Conservation (phyloP, 2,113 vertebrate species). For the Tupaia chinensis region DNA sequence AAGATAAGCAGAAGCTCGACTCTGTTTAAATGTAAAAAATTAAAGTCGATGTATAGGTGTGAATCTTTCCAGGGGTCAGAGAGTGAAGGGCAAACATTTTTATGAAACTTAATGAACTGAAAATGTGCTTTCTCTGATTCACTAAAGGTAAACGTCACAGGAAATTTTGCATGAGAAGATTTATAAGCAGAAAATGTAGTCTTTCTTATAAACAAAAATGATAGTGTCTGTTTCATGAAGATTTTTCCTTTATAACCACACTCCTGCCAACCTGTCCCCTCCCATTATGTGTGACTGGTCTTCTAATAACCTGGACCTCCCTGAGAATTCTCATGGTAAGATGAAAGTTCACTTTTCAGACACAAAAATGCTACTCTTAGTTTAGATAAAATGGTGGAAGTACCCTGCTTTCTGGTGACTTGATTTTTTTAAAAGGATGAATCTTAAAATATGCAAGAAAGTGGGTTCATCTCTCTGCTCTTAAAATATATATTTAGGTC, state of each 20-base stretch:
- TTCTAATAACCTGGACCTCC: too few relatives aligned
- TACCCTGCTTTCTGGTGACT: too few relatives aligned
- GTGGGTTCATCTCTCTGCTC: too few relatives aligned
- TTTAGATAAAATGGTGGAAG: too few relatives aligned
- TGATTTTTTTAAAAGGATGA: too few relatives aligned
- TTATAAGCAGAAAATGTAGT: conserved; percentile 6
- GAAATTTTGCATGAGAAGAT: background rate
- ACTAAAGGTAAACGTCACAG: background rate
- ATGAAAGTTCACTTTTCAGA: too few relatives aligned
- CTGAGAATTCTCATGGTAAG: too few relatives aligned
- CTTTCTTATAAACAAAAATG: background rate
- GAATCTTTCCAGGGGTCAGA: background rate
- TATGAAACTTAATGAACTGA: background rate
- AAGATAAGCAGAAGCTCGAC: background rate
- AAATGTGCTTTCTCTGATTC: background rate
- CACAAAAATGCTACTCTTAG: too few relatives aligned
- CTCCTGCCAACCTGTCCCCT: rapidly evolving
- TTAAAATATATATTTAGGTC: background rate
- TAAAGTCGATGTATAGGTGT: background rate
- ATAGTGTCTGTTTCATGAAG: background rate
- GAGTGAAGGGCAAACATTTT: background rate
- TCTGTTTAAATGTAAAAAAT: conserved; percentile 25
- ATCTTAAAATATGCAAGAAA: too few relatives aligned
- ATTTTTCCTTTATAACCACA: background rate
- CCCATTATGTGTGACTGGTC: too few relatives aligned